phyloP scores from a whole-genome alignment of 2,888 invertebrate species.

The Eumerus sabulonum region DNA sequence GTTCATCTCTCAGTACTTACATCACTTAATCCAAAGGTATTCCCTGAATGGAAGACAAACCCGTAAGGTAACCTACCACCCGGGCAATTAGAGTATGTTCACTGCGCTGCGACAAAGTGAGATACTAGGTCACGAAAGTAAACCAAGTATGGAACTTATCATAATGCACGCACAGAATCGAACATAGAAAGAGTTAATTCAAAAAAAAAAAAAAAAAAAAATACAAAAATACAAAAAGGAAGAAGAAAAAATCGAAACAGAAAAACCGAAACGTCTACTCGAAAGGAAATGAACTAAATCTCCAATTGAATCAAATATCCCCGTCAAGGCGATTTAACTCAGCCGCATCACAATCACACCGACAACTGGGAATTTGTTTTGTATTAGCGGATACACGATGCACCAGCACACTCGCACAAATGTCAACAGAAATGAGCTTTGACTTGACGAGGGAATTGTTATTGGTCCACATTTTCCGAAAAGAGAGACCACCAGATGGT shows the following conservation, averaged over 20 bases:
- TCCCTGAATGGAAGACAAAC: no score
- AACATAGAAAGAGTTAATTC: no score
- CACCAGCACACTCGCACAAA: slow-evolving; percentile 44
- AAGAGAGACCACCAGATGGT: slow-evolving; percentile 2
- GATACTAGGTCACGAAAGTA: neutral
- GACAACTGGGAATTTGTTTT: slow-evolving; percentile 25
- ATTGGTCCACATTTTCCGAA: slow-evolving; percentile 16
- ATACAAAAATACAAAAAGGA: neutral
- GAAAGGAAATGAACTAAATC: slow-evolving; percentile 10
- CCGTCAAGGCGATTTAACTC: slow-evolving; percentile 32
- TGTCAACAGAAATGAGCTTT: slow-evolving; percentile 63
- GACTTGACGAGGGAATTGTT: slow-evolving; percentile 29
- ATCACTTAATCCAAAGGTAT: no score
- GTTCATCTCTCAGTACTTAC: no score
- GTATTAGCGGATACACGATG: slow-evolving; percentile 39
- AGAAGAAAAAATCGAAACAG: no score
- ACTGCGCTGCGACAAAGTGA: neutral
- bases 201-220: neutral
- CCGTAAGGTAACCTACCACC: no score
- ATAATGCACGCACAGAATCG: no score
- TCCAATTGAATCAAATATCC: slow-evolving; percentile 26
- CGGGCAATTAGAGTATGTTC: no score
- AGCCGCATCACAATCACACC: slow-evolving; percentile 45
- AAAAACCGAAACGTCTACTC: slow-evolving; percentile 2
- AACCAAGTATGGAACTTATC: neutral